Evolutionary conservation across 1,140 invertebrate species (phyloP).

Genomic region (Drosophila insularis): DNA sequence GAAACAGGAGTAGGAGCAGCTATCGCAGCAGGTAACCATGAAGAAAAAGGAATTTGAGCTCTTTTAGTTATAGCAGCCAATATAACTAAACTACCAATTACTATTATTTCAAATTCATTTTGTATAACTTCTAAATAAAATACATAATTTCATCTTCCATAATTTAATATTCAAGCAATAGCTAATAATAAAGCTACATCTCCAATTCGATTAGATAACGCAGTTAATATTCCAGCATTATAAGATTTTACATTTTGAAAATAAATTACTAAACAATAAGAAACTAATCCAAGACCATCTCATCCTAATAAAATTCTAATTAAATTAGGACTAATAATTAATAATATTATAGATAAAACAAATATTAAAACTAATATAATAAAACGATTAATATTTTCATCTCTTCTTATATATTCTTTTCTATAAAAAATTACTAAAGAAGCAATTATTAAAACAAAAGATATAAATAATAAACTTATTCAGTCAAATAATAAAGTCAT

Average conservation of each 20-base stretch:
- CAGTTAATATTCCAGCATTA: slow-evolving; percentile 86
- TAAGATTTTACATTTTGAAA: slow-evolving; percentile 85
- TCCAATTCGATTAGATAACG: slow-evolving; percentile 86
- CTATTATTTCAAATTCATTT: slow-evolving; percentile 80
- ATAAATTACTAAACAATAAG: slow-evolving; percentile 87
- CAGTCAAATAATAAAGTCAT: slow-evolving; percentile 85
- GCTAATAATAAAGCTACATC: slow-evolving; percentile 85
- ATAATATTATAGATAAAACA: slow-evolving; percentile 87
- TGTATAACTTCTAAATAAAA: slow-evolving; percentile 83
- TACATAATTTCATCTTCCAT: slow-evolving; percentile 83
- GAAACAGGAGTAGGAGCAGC: slow-evolving; percentile 88
- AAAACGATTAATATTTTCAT: slow-evolving; percentile 83
- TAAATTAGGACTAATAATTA: slow-evolving; percentile 87
- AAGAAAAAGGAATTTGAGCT: no score
- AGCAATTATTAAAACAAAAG: slow-evolving; percentile 86
- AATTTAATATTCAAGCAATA: slow-evolving; percentile 85
- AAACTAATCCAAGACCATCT: slow-evolving; percentile 87
- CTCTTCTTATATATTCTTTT: slow-evolving; percentile 84
- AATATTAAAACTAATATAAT: slow-evolving; percentile 85
- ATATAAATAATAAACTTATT: slow-evolving; percentile 85
- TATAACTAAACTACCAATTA: slow-evolving; percentile 83
- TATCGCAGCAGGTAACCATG: no score
- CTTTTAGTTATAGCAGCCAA: slow-evolving; percentile 87
- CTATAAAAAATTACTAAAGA: slow-evolving; percentile 82
- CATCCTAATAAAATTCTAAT: slow-evolving; percentile 87